These are phyloP conservation scores for Notodonta ziczac DNA, from an alignment of 2,888 invertebrate species.

Conservation along the genomic window DNA sequence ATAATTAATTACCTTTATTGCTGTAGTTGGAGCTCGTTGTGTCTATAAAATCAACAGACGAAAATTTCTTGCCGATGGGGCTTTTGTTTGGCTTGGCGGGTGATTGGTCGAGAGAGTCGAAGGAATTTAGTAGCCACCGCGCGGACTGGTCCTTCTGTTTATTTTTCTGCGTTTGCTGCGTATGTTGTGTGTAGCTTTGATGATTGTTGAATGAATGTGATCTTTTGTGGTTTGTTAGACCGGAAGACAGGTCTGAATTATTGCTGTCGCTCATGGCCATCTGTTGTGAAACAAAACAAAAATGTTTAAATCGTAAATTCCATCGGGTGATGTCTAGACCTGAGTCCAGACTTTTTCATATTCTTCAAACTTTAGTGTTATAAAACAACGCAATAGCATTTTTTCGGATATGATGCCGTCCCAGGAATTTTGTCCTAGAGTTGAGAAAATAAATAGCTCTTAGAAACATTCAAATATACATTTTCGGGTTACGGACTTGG, in stretches of 20 bases:
- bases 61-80: conserved; percentile 85
- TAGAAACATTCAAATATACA: too few relatives aligned
- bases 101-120: conserved; percentile 79
- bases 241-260: conserved; percentile 78
- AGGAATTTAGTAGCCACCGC: conserved; percentile 79
- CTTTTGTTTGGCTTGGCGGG: conserved; percentile 73
- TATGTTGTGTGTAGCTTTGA: conserved; percentile 87
- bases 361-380: too few relatives aligned
- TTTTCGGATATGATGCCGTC: too few relatives aligned
- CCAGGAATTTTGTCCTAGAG: too few relatives aligned
- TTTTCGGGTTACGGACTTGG: too few relatives aligned
- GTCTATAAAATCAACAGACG: conserved; percentile 82
- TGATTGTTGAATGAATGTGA: conserved; percentile 89
- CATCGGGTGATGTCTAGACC: too few relatives aligned
- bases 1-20: conserved; percentile 74
- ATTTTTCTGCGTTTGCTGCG: conserved; percentile 84
- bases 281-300: conserved; percentile 63
- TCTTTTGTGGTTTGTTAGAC: conserved; percentile 87
- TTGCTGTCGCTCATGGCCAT: conserved; percentile 87
- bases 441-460: too few relatives aligned
- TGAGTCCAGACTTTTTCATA: too few relatives aligned
- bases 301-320: not conserved
- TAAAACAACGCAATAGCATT: too few relatives aligned
- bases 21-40: conserved; percentile 83
- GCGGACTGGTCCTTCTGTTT: conserved; percentile 86